Evolutionary conservation across 2,113 vertebrate species (phyloP), one percentile per base, ranked within the genome.

Genomic region (Ameiurus melas): DNA sequence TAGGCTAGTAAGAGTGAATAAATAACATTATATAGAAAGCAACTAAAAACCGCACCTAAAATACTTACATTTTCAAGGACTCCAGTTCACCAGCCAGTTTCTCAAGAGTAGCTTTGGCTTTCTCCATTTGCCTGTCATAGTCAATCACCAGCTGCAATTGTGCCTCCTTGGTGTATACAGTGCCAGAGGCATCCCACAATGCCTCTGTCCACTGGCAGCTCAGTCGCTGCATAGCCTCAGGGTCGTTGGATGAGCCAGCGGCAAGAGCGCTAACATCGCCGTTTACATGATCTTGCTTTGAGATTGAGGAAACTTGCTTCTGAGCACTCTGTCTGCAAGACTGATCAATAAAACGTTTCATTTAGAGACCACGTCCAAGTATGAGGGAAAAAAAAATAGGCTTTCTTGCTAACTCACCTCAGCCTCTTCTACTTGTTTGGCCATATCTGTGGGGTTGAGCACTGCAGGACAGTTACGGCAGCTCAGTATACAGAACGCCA

Each of bases 31-130:
- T 12, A 12, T 17, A 55, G 30, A 9, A 47, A 43, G 43, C 8
- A 84, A 71, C 30, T 60, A 58, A 60, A 86, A 60, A 86, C 30
- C 8, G 1, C n/a, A 13, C 71, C 47, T 47, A 7, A 3, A 53
- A 64, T 7, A 94, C 98, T 97, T 93, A 99, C 98, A n/a, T 92
- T 94, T 94, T 96, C n/a, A 96, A 89, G 83, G 92, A 93, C 64
- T 97, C 95, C 85, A 96, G 95, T 87, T 96, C 96, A 68, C 90
- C 93, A 30, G 88, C 90, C 73, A 97, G 91, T 88, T 87, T 94
- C 86, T 96, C 95, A 92, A 97, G 68, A 0, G 93, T 94, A 16
- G 90, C 92, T 84, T 93, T 94, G 3, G 89, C 93, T 47, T 92
- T 91, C 70, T 94, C 79, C 0, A 93, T 93, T 27, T 93, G 95